Percentiles rank a stretch among this genome's conserved stretches.
Evolutionary conservation across 2,888 invertebrate genomes (phyloP).

Genomic region (Blomia tropicalis): DNA sequence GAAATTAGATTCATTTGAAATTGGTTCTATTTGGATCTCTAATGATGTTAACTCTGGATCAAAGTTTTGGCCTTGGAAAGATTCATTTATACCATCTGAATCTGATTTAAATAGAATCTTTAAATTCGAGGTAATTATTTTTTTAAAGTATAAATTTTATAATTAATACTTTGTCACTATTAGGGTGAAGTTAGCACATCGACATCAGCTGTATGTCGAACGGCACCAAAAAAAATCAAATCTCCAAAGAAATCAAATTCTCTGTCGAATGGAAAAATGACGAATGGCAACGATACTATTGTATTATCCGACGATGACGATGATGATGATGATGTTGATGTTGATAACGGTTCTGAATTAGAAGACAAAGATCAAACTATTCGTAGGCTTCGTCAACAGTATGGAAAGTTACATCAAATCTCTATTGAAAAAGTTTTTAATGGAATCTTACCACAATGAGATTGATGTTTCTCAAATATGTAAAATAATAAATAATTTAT

Average conservation of each 20-base stretch:
- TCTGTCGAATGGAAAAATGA: neutral
- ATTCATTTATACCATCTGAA: neutral
- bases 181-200: too few species aligned
- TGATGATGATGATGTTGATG: neutral
- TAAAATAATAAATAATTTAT: neutral
- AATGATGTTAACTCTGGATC: neutral
- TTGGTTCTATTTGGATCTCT: neutral
- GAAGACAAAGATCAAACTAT: neutral
- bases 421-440: neutral
- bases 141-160: too few species aligned
- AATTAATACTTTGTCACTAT: neutral
- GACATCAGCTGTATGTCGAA: too few species aligned
- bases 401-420: neutral
- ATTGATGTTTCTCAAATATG: neutral
- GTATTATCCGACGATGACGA: neutral
- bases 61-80: neutral
- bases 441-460: neutral
- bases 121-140: too few species aligned
- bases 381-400: neutral
- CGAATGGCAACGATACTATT: neutral
- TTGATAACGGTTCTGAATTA: neutral
- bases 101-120: neutral
- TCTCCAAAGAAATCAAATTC: neutral
- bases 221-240: neutral
- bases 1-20: neutral